Conservation (phyloP, 2,888 invertebrate genomes). For the Bruchidius siliquastri region DNA sequence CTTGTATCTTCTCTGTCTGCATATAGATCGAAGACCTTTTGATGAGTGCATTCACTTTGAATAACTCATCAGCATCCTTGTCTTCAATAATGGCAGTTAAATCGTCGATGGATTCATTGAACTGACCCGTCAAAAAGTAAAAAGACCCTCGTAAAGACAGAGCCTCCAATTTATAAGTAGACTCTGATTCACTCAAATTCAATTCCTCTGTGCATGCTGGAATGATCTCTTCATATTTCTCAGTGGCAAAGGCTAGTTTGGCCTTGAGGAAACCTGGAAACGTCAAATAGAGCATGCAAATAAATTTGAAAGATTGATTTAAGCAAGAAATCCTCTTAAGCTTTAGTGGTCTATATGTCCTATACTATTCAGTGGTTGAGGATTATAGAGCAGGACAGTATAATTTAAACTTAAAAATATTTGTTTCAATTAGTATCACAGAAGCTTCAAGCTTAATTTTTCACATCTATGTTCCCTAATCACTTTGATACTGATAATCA, state of each 20-base stretch:
- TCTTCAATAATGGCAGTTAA: constrained; percentile 66
- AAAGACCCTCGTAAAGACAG: constrained; percentile 81
- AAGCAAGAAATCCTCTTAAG: no score
- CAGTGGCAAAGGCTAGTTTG: constrained; percentile 62
- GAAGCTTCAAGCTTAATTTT: no score
- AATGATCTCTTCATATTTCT: constrained; percentile 74
- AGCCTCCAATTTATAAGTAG: constrained; percentile 64
- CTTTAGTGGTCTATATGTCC: no score
- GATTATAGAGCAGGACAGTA: no score
- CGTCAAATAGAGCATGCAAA: neutral
- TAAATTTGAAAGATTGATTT: no score
- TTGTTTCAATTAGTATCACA: no score
- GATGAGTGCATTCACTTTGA: constrained; percentile 79
- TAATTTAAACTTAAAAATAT: no score
- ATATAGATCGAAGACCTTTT: constrained; percentile 82
- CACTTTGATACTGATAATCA: no score
- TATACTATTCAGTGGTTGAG: no score
- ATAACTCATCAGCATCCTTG: constrained; percentile 56
- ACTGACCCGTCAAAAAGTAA: constrained; percentile 71
- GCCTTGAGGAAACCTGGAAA: constrained; percentile 64
- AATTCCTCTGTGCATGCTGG: constrained; percentile 77
- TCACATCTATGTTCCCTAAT: no score
- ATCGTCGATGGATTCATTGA: constrained; percentile 67
- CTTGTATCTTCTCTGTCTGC: constrained; percentile 69
- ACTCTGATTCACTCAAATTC: constrained; percentile 56